phyloP scores from a whole-genome alignment of 2,888 invertebrate genomes.

The Drosophila melanocephala region DNA sequence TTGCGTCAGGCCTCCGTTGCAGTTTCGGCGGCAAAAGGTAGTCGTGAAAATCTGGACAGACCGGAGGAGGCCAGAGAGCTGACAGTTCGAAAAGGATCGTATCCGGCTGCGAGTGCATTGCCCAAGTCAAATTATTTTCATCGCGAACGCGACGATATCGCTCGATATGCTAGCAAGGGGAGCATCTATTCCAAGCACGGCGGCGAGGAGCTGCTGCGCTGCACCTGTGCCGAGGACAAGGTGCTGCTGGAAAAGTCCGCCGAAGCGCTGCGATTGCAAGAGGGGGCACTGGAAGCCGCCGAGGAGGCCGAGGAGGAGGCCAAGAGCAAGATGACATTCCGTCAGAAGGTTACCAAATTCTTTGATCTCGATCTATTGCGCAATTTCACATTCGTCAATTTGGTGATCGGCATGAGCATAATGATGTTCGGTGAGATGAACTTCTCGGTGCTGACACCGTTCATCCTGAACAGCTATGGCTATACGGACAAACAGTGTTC shows the following conservation, averaged over 20 bases:
- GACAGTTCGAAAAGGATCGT: constrained; percentile 12
- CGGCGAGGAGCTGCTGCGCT: constrained; percentile 64
- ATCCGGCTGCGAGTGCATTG: constrained; percentile 39
- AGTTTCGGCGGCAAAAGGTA: constrained; percentile 43
- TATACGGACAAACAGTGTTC: constrained; percentile 87
- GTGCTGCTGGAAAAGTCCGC: constrained; percentile 73
- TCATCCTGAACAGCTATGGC: constrained; percentile 89
- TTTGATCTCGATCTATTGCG: constrained; percentile 90
- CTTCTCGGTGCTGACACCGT: constrained; percentile 90
- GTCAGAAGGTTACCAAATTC: constrained; percentile 88
- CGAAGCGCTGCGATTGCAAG: constrained; percentile 55
- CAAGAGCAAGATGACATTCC: constrained; percentile 86
- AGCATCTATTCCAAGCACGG: constrained; percentile 79
- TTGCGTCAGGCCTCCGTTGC: constrained; percentile 59
- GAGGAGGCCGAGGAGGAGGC: constrained; percentile 81
- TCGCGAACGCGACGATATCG: constrained; percentile 87
- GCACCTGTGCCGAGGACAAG: constrained; percentile 83
- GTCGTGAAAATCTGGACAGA: constrained; percentile 62
- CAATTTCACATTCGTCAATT: constrained; percentile 89
- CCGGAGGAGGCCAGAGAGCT: constrained; percentile 39
- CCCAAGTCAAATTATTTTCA: constrained; percentile 87
- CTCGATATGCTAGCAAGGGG: constrained; percentile 79
- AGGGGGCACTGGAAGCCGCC: constrained; percentile 40
- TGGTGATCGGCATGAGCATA: constrained; percentile 90
- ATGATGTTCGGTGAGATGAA: constrained; percentile 91